phyloP scores from a whole-genome alignment of 2,888 invertebrate genomes.

The Pollenia labialis region DNA sequence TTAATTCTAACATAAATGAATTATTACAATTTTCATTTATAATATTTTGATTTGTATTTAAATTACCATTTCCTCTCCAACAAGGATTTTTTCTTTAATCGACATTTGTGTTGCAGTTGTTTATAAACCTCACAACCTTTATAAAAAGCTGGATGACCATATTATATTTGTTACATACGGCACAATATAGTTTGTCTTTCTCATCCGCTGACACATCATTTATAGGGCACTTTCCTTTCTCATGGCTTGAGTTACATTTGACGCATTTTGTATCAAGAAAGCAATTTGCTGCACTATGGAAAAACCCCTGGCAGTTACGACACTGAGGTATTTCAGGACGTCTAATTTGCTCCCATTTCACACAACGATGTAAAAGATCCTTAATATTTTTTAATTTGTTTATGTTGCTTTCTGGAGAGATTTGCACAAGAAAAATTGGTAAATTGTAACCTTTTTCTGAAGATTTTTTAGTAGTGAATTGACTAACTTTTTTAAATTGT shows the following conservation, averaged over 20 bases:
- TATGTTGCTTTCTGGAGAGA: slow-evolving; percentile 14
- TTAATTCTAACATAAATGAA: too few relatives aligned
- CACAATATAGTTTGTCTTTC: not conserved
- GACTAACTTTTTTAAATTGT: slow-evolving; percentile 3
- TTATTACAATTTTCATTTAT: too few relatives aligned
- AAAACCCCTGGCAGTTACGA: slow-evolving; percentile 39
- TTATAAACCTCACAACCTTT: too few relatives aligned
- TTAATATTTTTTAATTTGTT: slow-evolving; percentile 35
- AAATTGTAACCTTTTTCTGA: not conserved
- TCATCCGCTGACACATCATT: not conserved
- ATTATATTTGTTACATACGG: not conserved
- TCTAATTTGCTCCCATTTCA: slow-evolving; percentile 30
- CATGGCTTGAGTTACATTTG: slow-evolving; percentile 23
- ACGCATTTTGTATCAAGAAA: slow-evolving; percentile 30
- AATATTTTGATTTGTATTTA: too few relatives aligned
- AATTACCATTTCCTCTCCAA: too few relatives aligned
- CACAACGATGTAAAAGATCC: not conserved
- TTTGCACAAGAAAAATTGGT: slow-evolving; percentile 38
- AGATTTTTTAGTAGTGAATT: not conserved
- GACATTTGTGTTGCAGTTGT: not conserved
- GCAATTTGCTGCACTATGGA: slow-evolving; percentile 28
- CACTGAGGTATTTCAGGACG: slow-evolving; percentile 22
- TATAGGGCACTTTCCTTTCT: slow-evolving; percentile 18
- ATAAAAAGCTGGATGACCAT: not conserved
- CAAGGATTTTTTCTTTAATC: not conserved